phyloP scores from a whole-genome alignment of 1,140 invertebrate genomes.

The Anoplophora glabripennis region DNA sequence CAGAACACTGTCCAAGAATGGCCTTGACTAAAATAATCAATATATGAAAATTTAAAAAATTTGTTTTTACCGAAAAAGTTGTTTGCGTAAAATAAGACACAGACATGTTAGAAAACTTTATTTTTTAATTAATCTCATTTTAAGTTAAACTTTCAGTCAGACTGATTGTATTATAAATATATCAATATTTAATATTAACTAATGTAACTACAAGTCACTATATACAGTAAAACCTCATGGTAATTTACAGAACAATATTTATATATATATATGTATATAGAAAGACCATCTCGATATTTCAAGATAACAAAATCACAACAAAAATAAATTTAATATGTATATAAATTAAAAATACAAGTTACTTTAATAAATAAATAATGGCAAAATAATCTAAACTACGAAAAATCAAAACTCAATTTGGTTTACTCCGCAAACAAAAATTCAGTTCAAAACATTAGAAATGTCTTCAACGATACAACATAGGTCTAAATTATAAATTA shows the following conservation, averaged over 20 bases:
- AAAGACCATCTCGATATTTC: constrained; percentile 30
- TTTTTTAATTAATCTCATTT: constrained; percentile 40
- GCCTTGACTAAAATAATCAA: too few species aligned
- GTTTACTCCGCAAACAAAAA: too few species aligned
- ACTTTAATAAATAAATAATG: neutral
- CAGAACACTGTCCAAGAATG: too few species aligned
- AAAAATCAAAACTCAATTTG: neutral
- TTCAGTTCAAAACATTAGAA: too few species aligned
- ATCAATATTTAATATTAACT: constrained; percentile 45
- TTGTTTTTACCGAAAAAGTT: too few species aligned
- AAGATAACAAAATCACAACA: constrained; percentile 36
- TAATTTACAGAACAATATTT: constrained; percentile 39
- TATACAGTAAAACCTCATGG: constrained; percentile 40
- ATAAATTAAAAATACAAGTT: neutral
- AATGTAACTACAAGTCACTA: constrained; percentile 35
- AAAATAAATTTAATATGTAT: constrained; percentile 24
- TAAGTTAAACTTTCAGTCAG: constrained; percentile 45
- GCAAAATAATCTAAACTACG: neutral
- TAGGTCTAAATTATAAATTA: too few species aligned
- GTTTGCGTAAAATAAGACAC: neutral
- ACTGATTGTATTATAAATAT: constrained; percentile 48
- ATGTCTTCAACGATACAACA: too few species aligned
- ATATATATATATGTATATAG: constrained; percentile 18
- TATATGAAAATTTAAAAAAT: too few species aligned
- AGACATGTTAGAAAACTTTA: constrained; percentile 40